These are phyloP conservation scores for Tor tambroides DNA, from an alignment of 2,113 vertebrate genomes.

Conservation along the genomic window DNA sequence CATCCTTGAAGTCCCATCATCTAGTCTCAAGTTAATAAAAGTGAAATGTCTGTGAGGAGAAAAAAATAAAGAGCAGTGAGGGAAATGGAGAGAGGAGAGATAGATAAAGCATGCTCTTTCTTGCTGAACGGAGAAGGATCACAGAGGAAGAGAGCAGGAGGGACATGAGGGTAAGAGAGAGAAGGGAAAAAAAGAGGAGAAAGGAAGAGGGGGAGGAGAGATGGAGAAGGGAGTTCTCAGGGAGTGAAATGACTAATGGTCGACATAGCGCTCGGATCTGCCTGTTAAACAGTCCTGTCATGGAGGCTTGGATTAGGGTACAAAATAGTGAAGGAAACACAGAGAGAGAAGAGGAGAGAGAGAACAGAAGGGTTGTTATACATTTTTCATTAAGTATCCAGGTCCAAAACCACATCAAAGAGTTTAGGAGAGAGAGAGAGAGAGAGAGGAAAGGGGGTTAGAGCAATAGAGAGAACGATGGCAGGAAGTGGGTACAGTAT, in stretches of 20 bases:
- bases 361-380: slow-evolving; percentile 75
- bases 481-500: slow-evolving; percentile 72
- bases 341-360: slow-evolving; percentile 45
- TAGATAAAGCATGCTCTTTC: slow-evolving; percentile 42
- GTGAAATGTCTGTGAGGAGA: background rate
- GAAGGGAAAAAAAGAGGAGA: background rate
- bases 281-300: slow-evolving; percentile 62
- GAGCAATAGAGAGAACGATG: slow-evolving; percentile 48
- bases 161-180: slow-evolving; percentile 50
- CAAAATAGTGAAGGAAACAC: slow-evolving; percentile 32
- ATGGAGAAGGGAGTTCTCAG: slow-evolving; percentile 6
- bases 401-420: slow-evolving; percentile 80
- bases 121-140: slow-evolving; percentile 23
- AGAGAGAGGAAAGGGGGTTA: background rate
- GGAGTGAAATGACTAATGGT: slow-evolving; percentile 47
- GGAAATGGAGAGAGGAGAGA: slow-evolving; percentile 34
- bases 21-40: slow-evolving; percentile 14
- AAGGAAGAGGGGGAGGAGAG: background rate
- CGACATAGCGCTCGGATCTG: slow-evolving; percentile 34
- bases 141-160: slow-evolving; percentile 62
- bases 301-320: slow-evolving; percentile 55
- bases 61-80: slow-evolving; percentile 14
- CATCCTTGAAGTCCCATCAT: slow-evolving; percentile 46
- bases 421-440: background rate
- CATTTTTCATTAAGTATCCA: slow-evolving; percentile 83